phyloP scores from a whole-genome alignment of 2,113 vertebrate genomes.

The Leptodactylus fuscus region DNA sequence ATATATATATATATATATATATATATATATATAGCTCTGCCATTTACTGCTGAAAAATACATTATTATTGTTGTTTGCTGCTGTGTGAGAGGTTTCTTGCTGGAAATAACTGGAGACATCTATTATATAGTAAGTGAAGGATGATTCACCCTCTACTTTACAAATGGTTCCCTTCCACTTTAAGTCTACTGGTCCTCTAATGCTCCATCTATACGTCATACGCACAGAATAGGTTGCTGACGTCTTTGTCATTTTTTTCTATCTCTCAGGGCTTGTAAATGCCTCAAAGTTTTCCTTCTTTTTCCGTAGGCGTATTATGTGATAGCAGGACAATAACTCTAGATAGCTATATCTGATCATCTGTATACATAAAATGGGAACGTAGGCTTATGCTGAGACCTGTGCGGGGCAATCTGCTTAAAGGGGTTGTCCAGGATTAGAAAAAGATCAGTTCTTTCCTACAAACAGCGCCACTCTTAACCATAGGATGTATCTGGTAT shows the following conservation, averaged over 20 bases:
- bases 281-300: background rate
- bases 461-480: no score
- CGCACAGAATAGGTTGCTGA: background rate
- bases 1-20: no score
- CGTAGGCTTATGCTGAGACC: background rate
- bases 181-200: background rate
- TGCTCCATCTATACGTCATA: background rate
- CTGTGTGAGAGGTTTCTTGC: conserved; percentile 12
- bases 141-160: conserved; percentile 1
- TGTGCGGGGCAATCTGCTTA: background rate
- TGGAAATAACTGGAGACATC: conserved; percentile 2
- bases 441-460: no score
- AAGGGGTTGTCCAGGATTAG: no score
- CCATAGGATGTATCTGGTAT: no score
- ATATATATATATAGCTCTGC: conserved; percentile 48
- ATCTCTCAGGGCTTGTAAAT: background rate
- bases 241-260: background rate
- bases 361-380: background rate
- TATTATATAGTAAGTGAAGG: conserved; percentile 12
- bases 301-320: background rate
- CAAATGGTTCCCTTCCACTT: background rate
- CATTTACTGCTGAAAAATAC: background rate
- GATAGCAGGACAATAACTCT: background rate
- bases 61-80: conserved; percentile 22
- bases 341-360: background rate